Percentiles rank a stretch among this genome's conserved stretches.
Evolutionary conservation across 2,888 invertebrate species (phyloP).

Genomic region (Odontothrips loti): DNA sequence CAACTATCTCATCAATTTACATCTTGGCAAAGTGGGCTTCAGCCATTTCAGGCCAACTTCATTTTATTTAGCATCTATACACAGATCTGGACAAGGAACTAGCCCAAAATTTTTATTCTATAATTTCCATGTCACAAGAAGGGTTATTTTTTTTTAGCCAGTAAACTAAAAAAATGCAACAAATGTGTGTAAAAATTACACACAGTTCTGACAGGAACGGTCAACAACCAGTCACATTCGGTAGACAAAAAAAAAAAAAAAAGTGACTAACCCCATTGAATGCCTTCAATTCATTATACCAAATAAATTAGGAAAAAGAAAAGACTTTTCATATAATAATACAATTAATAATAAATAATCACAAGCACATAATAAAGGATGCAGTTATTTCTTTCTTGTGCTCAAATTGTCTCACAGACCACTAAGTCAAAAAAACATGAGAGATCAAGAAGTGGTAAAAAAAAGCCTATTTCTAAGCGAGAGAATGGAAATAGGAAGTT

Average conservation of each 20-base stretch:
- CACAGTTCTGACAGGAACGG: background rate
- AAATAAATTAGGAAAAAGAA: background rate
- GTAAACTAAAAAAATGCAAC: conserved; percentile 5
- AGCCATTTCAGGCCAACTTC: too few relatives aligned
- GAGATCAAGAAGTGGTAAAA: too few relatives aligned
- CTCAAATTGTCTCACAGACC: too few relatives aligned
- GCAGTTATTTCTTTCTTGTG: too few relatives aligned
- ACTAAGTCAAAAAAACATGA: too few relatives aligned
- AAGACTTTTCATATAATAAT: too few relatives aligned
- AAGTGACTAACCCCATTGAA: background rate
- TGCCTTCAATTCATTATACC: background rate
- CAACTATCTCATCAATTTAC: too few relatives aligned
- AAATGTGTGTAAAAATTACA: background rate
- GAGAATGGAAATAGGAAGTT: too few relatives aligned
- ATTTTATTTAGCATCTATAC: too few relatives aligned
- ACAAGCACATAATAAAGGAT: background rate
- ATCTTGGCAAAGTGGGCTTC: too few relatives aligned
- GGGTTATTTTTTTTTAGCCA: background rate
- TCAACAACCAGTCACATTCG: background rate
- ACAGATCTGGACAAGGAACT: background rate
- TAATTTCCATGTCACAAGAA: background rate
- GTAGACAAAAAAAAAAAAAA: background rate
- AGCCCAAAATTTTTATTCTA: background rate
- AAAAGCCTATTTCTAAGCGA: too few relatives aligned
- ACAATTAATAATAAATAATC: background rate